A percentile compares a stretch with the other conserved stretches of the same genome.
Conservation (phyloP, 92 coral and sea anemone species). For the Chrysogorgia sp. region DNA sequence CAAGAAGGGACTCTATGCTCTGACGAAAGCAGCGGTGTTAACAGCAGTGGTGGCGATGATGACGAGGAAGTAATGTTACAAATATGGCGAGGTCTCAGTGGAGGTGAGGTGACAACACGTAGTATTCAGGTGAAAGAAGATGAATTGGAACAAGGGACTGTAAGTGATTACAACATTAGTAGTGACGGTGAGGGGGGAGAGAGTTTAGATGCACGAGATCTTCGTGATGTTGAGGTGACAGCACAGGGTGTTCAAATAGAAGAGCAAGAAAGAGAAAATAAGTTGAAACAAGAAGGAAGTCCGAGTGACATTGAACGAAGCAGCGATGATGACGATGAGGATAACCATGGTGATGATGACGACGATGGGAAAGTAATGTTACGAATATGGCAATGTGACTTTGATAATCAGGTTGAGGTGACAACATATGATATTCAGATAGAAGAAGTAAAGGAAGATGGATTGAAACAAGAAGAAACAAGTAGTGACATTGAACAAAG, state of each 20-base stretch:
- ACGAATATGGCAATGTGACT: no score
- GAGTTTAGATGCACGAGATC: background rate
- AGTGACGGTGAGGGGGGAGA: background rate
- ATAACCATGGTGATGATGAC: background rate
- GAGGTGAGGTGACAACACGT: background rate
- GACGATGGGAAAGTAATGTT: background rate
- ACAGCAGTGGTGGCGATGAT: background rate
- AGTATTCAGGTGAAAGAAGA: no score
- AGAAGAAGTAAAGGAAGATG: background rate
- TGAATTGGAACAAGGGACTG: no score
- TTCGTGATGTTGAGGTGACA: background rate
- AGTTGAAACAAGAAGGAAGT: background rate
- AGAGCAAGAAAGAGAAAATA: no score
- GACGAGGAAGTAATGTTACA: background rate
- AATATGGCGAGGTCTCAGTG: no score
- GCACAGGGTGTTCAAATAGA: no score
- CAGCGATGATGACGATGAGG: conserved; percentile 7
- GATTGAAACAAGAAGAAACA: background rate
- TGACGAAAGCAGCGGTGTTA: background rate
- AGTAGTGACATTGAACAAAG: no score
- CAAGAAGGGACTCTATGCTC: background rate
- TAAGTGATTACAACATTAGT: no score
- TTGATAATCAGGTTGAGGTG: background rate
- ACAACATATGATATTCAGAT: background rate
- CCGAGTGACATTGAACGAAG: background rate